Base-by-base conservation (phyloP, 2,797 vertebrate genomes). In the Peromyscus melanophrys region DNA sequence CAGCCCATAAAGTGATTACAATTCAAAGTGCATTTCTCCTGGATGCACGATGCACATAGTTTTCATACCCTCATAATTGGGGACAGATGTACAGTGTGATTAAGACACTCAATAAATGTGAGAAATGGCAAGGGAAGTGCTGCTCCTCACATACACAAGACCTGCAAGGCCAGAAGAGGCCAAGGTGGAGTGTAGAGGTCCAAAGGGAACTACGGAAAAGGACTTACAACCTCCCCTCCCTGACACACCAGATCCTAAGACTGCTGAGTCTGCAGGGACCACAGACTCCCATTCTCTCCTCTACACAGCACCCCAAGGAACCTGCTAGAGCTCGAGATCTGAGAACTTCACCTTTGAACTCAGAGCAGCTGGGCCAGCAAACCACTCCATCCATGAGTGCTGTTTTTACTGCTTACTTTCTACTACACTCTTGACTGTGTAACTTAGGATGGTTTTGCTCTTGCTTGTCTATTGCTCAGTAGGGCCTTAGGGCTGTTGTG, bases 361-460 rank as follows among this genome's bases (percentile, higher is more conserved):
- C 43, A 71, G 49, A 87, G 49, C n/a, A 40, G 49, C n/a, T 40
- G 23, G 29, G 14, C 65, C 65, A 17, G 46, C 46, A 27, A 55
- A 10, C 13, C 13, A 52, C 31, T n/a, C 43, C 31, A 0, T n/a
- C 43, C 31, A 0, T n/a, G 55, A 69, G 65, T 55, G 49, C 31
- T 87, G 67, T 55, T 55, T 25, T n/a, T 19, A 37, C n/a, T 29
- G 65, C 4, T 25, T 17, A 55, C 7, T 5, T 52, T 16, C 84
- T 11, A 55, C 17, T 17, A 55, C 16, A 67, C 29, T 23, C 61
- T 49, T 67, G 43, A 85, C 17, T 85, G 3, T 8, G 5, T n/a
- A 46, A 23, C 63, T 85, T 37, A 52, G 6, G 49, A 19, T 17
- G 21, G 65, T 17, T 55, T 55, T 73, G 61, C 61, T 67, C n/a